Conservation (phyloP, 1,140 invertebrate genomes). For the Drosophila chauvacae region DNA sequence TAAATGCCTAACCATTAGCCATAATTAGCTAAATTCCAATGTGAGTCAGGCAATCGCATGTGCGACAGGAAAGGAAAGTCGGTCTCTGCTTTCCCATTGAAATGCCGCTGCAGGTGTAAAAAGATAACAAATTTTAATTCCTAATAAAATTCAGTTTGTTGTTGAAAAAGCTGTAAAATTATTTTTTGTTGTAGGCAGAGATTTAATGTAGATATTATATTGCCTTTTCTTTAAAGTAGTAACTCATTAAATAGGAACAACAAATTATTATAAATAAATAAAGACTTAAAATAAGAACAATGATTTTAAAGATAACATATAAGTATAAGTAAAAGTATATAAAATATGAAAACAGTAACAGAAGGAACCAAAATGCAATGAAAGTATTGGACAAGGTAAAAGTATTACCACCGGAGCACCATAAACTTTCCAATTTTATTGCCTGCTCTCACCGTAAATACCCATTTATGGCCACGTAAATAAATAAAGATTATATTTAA, state of each 20-base stretch:
- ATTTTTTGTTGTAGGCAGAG: background rate
- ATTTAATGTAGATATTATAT: background rate
- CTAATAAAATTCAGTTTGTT: background rate
- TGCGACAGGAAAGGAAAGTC: background rate
- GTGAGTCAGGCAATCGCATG: conserved; percentile 17
- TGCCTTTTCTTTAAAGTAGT: too few species aligned
- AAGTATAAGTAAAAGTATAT: background rate
- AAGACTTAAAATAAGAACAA: background rate
- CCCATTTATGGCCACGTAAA: background rate
- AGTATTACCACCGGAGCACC: conserved; percentile 1
- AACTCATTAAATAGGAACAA: background rate
- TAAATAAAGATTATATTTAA: conserved; percentile 13
- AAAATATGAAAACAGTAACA: background rate
- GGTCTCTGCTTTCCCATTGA: background rate
- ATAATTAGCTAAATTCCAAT: conserved; percentile 46
- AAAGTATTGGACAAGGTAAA: background rate
- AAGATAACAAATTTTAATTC: background rate
- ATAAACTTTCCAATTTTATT: conserved; percentile 59
- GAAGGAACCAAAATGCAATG: background rate
- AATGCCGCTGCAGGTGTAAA: background rate
- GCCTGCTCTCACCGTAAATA: conserved; percentile 4
- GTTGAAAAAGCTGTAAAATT: background rate
- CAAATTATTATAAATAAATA: background rate
- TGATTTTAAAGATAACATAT: background rate
- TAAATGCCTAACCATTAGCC: conserved; percentile 20